These are phyloP conservation scores for Tiliacea aurago DNA, from an alignment of 2,888 invertebrate species.

Conservation along the genomic window DNA sequence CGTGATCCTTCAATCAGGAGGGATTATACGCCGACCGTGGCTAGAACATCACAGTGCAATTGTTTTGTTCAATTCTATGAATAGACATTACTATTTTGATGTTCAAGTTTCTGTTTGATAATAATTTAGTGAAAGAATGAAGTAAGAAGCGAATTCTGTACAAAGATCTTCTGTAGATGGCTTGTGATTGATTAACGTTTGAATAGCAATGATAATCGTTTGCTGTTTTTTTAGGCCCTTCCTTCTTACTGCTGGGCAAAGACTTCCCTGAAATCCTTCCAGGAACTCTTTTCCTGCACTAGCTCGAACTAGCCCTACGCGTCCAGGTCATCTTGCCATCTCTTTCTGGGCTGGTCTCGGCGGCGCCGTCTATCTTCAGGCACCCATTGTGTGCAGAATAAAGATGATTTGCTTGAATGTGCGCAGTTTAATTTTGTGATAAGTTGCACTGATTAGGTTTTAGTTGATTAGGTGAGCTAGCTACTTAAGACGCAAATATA, in stretches of 20 bases:
- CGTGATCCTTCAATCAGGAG: conserved; percentile 74
- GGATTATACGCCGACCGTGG: conserved; percentile 61
- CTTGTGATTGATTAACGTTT: neutral
- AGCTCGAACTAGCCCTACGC: no score
- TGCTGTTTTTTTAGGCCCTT: no score
- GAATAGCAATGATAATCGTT: neutral
- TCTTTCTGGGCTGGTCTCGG: no score
- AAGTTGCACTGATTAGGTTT: conserved; percentile 12
- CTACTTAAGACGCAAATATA: no score
- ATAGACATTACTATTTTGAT: conserved; percentile 34
- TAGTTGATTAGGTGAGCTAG: conserved; percentile 15
- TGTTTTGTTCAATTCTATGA: conserved; percentile 55
- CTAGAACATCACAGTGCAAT: conserved; percentile 57
- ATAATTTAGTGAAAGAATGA: neutral
- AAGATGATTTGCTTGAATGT: neutral
- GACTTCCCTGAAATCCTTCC: no score
- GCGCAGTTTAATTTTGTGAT: neutral
- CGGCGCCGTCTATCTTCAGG: no score
- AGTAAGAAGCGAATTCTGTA: neutral
- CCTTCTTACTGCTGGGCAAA: no score
- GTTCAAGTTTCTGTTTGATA: neutral
- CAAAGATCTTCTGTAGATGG: neutral
- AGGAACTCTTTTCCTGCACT: no score
- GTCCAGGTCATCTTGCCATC: no score
- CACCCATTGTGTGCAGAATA: no score